Base-by-base conservation (phyloP, 2,888 invertebrate genomes). In the Aphidoletes aphidimyza region DNA sequence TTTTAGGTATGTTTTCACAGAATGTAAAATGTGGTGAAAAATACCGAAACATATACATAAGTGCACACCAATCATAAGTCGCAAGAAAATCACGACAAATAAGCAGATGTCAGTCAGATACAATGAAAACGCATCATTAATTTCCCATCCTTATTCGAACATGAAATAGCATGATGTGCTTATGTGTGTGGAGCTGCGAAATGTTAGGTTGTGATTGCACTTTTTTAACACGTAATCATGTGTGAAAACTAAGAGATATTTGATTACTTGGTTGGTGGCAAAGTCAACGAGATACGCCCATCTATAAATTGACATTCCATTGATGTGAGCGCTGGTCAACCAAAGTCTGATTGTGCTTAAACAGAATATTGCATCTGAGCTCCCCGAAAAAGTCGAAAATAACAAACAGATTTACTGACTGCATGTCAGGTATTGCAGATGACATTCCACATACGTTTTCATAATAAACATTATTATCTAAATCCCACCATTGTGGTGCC, bases 111-210 rank as follows among this genome's bases (percentile, higher is more conserved):
- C 54, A 54, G 22, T 54, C 3, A 5, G n/a, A n/a, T n/a, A n/a
- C n/a, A n/a, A n/a, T n/a, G n/a, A n/a, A n/a, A n/a, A n/a, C n/a
- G n/a, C n/a, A 14, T 22, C 34, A n/a, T 30, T 30, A 26, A 69
- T 69, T 69, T 69, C 30, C 30, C 69, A 69, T 69, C 69, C 26
- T 69, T 69, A 69, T 69, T 69, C n/a, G 34, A 9, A 14, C 30
- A 2, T 69, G 17, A 17, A 2, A n/a, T n/a, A n/a, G n/a, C 17
- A 19, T 47, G 47, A 22, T 0, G 14, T 17, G 54, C 26, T 11
- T n/a, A 42, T 42, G 42, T 42, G 42, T 42, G 8, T 14, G 42
- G 42, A 6, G n/a, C n/a, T n/a, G n/a, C n/a, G 42, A 14, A 14
- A 42, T 42, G 42, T 42, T 42, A 14, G 42, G n/a, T n/a, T n/a